These are phyloP conservation scores for Philonicus albiceps DNA, from an alignment of 2,888 invertebrate genomes.

Conservation along the genomic window DNA sequence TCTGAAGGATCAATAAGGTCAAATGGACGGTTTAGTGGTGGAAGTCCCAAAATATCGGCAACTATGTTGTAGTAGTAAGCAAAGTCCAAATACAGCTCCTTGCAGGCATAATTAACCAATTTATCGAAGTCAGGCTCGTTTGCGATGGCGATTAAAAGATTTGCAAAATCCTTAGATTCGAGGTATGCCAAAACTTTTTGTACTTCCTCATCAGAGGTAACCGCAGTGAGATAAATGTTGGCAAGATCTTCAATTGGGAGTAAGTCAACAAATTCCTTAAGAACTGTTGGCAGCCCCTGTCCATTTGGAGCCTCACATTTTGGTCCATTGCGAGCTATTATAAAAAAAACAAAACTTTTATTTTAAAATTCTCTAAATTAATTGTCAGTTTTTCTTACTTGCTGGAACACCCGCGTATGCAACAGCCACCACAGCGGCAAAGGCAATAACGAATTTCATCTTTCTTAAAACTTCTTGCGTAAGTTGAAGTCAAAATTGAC, in stretches of 20 bases:
- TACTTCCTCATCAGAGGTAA: slow-evolving; percentile 43
- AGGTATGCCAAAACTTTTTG: slow-evolving; percentile 43
- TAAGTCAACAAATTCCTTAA: slow-evolving; percentile 43
- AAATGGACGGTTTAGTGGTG: slow-evolving; percentile 41
- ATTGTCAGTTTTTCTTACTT: neutral
- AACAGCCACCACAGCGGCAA: neutral
- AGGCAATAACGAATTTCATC: slow-evolving; percentile 15
- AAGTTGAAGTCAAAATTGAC: neutral
- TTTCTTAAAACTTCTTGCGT: neutral
- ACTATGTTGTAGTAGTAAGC: slow-evolving; percentile 46
- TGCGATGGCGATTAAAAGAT: slow-evolving; percentile 40
- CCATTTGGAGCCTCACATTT: slow-evolving; percentile 38
- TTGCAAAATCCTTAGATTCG: slow-evolving; percentile 25
- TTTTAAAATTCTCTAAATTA: neutral
- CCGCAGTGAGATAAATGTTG: slow-evolving; percentile 42
- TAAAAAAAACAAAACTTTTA: neutral
- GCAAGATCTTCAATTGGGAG: slow-evolving; percentile 38
- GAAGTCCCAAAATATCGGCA: slow-evolving; percentile 43
- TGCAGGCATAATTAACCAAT: slow-evolving; percentile 44
- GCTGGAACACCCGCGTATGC: slow-evolving; percentile 11
- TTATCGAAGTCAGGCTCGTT: slow-evolving; percentile 38
- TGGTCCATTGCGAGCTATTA: slow-evolving; percentile 15
- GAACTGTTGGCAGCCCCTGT: slow-evolving; percentile 39
- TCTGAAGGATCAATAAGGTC: neutral
- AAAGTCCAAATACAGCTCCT: slow-evolving; percentile 44